A percentile compares a stretch with the other conserved stretches of the same genome.
Conservation (phyloP, 1,140 invertebrate genomes). For the Heterodera carotae region DNA sequence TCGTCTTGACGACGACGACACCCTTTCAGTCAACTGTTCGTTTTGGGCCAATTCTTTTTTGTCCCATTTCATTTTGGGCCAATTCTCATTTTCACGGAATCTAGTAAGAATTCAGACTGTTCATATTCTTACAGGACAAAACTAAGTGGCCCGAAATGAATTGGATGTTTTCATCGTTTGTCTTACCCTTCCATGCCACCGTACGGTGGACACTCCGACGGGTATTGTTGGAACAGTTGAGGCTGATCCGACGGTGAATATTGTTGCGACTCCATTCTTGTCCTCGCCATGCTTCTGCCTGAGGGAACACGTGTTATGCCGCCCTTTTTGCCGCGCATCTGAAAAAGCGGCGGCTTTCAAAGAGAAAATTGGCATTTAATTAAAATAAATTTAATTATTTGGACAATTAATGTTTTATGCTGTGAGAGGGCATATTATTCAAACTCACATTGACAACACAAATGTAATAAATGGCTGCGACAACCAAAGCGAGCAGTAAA, state of each 20-base stretch:
- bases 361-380: conserved; percentile 19
- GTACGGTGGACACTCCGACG: not conserved
- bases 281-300: conserved; percentile 27
- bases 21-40: too few relatives aligned
- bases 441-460: conserved; percentile 40
- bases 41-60: too few relatives aligned
- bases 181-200: not conserved
- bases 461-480: conserved; percentile 41
- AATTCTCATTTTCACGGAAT: too few relatives aligned
- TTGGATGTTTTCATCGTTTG: too few relatives aligned
- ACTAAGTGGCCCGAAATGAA: too few relatives aligned
- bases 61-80: too few relatives aligned
- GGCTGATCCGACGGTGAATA: conserved; percentile 15
- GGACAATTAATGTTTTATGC: too few relatives aligned
- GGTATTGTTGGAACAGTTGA: conserved; percentile 8
- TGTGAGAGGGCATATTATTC: too few relatives aligned
- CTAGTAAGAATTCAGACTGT: too few relatives aligned
- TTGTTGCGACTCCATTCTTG: conserved; percentile 25
- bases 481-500: conserved; percentile 30
- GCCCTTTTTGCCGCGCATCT: conserved; percentile 40
- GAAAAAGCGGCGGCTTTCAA: not conserved
- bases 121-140: too few relatives aligned
- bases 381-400: too few relatives aligned
- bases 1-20: too few relatives aligned
- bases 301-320: conserved; percentile 21